phyloP scores from a whole-genome alignment of 2,113 vertebrate genomes.

The Corydoras sp. region DNA sequence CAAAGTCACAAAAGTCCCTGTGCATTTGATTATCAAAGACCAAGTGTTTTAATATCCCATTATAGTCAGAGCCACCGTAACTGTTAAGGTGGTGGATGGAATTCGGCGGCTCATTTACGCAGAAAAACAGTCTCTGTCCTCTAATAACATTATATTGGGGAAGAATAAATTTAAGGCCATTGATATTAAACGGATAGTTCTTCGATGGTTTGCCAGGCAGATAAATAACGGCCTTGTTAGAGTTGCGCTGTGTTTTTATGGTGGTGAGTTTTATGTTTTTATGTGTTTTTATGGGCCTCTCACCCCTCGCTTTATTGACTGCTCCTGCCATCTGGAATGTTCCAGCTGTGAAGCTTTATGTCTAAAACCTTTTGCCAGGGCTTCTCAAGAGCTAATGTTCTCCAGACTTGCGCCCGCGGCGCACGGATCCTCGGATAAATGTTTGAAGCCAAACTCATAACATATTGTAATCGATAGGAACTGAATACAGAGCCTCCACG shows the following conservation, averaged over 20 bases:
- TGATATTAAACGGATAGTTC: slow-evolving; percentile 41
- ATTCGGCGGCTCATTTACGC: slow-evolving; percentile 33
- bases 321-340: slow-evolving; percentile 57
- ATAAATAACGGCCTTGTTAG: slow-evolving; percentile 57
- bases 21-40: too few relatives aligned
- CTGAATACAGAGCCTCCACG: too few relatives aligned
- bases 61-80: background rate
- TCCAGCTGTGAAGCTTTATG: slow-evolving; percentile 50
- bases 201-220: slow-evolving; percentile 48
- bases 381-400: slow-evolving; percentile 28
- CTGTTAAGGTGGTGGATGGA: background rate
- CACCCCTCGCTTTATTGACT: slow-evolving; percentile 59
- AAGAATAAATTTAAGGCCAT: slow-evolving; percentile 45
- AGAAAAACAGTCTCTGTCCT: slow-evolving; percentile 42
- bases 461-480: too few relatives aligned
- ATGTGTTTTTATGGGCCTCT: slow-evolving; percentile 51
- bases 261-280: slow-evolving; percentile 46
- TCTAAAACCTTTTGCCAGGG: slow-evolving; percentile 46
- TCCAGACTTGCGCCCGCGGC: slow-evolving; percentile 25
- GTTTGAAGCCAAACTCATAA: too few relatives aligned
- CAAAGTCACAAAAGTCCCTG: slow-evolving; percentile 12
- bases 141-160: slow-evolving; percentile 51
- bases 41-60: slow-evolving; percentile 6
- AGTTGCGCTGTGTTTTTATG: slow-evolving; percentile 40
- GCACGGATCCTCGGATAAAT: background rate